Evolutionary conservation across 2,797 vertebrate genomes (phyloP).

Genomic region (Cirrhinus mrigala): DNA sequence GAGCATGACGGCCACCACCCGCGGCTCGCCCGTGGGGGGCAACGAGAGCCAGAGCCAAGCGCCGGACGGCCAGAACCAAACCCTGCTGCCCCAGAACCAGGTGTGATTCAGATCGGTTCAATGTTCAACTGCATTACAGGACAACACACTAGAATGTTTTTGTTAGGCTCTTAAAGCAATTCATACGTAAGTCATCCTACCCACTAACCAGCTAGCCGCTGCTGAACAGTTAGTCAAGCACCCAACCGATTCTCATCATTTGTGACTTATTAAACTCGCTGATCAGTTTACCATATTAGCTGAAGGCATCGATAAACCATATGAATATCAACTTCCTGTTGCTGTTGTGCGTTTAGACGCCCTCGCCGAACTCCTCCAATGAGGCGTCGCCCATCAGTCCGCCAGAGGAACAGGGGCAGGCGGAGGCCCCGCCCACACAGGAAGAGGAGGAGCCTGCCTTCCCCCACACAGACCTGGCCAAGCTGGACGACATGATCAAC

Average conservation of each 20-base stretch:
- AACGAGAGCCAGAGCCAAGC: constrained; percentile 95
- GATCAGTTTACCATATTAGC: not conserved
- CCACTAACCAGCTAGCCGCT: not conserved
- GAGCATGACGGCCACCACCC: constrained; percentile 99
- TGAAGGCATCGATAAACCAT: not conserved
- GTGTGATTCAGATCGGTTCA: constrained; percentile 66
- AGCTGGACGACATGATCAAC: constrained; percentile 99
- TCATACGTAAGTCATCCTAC: not conserved
- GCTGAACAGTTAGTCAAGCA: not conserved
- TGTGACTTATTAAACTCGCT: not conserved
- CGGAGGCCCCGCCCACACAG: constrained; percentile 89
- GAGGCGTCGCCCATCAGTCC: constrained; percentile 97
- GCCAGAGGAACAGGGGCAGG: constrained; percentile 91
- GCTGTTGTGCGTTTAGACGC: constrained; percentile 78
- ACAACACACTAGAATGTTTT: no score
- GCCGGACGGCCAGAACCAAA: constrained; percentile 97
- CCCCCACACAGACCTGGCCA: constrained; percentile 98
- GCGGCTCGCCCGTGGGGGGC: constrained; percentile 99
- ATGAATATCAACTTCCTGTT: not conserved
- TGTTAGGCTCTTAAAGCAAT: not conserved
- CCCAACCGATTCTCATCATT: not conserved
- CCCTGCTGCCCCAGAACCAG: constrained; percentile 97
- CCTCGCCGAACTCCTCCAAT: constrained; percentile 96
- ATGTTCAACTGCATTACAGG: no score
- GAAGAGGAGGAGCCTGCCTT: constrained; percentile 96